phyloP scores from a whole-genome alignment of 2,113 vertebrate species.

The Microtus pennsylvanicus region DNA sequence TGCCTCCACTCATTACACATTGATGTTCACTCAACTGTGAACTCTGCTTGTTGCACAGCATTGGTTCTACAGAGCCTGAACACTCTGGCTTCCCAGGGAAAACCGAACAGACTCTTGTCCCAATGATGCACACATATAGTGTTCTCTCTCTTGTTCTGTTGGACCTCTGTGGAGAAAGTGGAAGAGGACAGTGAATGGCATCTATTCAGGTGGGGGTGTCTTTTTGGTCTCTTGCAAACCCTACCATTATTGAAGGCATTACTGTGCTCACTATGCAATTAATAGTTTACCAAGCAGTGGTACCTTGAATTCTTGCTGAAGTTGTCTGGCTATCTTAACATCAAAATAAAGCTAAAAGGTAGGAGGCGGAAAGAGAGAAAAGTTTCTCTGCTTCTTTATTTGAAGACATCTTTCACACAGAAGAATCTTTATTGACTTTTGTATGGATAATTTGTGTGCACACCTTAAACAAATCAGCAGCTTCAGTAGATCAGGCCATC shows the following conservation, averaged over 20 bases:
- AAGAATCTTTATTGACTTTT: conserved; percentile 59
- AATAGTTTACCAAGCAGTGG: conserved; percentile 33
- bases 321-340: conserved; percentile 34
- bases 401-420: conserved; percentile 40
- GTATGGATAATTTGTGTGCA: conserved; percentile 3
- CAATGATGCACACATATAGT: not conserved
- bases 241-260: conserved; percentile 38
- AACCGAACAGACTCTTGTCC: not conserved
- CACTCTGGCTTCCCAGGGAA: conserved; percentile 55
- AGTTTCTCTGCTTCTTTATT: not conserved
- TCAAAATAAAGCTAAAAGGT: conserved; percentile 63
- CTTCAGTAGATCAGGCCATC: conserved; percentile 43
- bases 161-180: conserved; percentile 30
- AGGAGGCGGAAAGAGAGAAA: not conserved
- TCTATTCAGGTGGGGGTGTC: not conserved
- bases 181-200: conserved; percentile 41
- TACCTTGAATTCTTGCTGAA: conserved; percentile 25
- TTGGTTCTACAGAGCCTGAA: not conserved
- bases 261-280: conserved; percentile 15
- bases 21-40: conserved; percentile 72
- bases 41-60: not conserved
- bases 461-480: conserved; percentile 51
- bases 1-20: conserved; percentile 32
- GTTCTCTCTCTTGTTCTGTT: not conserved
- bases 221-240: not conserved